Evolutionary conservation across 2,113 vertebrate genomes (phyloP), one percentile per base, ranked within the genome.

Genomic region (Cephalopterus ornatus): DNA sequence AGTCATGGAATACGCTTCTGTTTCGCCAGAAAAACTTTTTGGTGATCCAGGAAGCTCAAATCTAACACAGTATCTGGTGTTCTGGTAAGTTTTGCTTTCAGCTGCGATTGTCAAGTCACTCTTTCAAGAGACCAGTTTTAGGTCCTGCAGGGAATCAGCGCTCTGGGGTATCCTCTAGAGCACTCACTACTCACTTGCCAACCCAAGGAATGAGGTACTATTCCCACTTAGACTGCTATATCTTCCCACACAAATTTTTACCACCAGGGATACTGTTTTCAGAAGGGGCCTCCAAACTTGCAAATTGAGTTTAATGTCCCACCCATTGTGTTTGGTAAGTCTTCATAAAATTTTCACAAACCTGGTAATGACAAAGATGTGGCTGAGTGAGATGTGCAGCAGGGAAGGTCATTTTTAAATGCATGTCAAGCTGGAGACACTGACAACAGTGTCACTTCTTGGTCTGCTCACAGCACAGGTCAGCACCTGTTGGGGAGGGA

Each of bases 311-410:
- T 79, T 92, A 56, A 42, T 46, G 24, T 46, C 5, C n/a, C 5
- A 37, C 33, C 4, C 0, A 0, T 1, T 39, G 35, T 39, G 21
- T 63, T 85, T 73, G 10, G 6, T 44, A 74, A 74, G 12, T 11
- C 17, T 83, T 59, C 49, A 37, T 11, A 44, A 63, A 84, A 71
- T 20, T 72, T 81, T 73, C 73, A 23, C n/a, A 82, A 28, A 67
- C 2, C 2, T 2, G 30, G 14, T 47, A 28, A 28, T 9, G 23
- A 44, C 35, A 92, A 75, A 68, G 42, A 39, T 18, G 16, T 59
- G 32, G 7, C 20, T 44, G 21, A 89, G 47, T 66, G 71, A 80
- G 50, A 33, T 8, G 27, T 6, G 12, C 52, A 75, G n/a, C 7
- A 65, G 11, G 32, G 35, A 63, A 65, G 21, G 17, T 46, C 23